Percentiles rank a stretch among this genome's conserved stretches.
phyloP scores from a whole-genome alignment of 1,140 invertebrate species.

The Gonatopus flavifemur region DNA sequence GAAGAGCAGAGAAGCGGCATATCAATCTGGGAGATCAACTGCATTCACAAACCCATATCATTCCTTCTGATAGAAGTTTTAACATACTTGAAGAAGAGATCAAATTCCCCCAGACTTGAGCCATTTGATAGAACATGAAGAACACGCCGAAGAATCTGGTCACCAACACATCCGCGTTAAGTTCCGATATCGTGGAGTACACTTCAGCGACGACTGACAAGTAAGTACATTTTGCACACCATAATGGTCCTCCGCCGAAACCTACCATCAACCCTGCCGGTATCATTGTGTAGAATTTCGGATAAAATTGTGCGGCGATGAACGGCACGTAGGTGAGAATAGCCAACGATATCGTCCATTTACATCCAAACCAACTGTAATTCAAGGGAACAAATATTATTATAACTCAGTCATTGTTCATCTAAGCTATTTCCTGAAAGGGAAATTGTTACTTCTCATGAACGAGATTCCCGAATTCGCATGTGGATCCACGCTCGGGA shows the following conservation, averaged over 20 bases:
- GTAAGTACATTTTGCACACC: conserved; percentile 90
- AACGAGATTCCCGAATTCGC: no score
- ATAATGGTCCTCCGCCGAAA: conserved; percentile 83
- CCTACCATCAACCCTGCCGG: conserved; percentile 84
- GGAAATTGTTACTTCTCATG: no score
- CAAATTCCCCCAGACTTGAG: conserved; percentile 90
- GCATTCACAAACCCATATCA: no score
- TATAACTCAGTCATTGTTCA: no score
- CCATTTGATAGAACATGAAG: conserved; percentile 92
- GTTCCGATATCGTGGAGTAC: conserved; percentile 67
- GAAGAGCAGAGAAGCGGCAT: no score
- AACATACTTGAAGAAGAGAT: conserved; percentile 79
- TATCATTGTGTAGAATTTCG: conserved; percentile 79
- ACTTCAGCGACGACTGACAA: conserved; percentile 77
- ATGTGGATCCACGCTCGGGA: no score
- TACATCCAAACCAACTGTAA: conserved; percentile 76
- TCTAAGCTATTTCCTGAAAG: no score
- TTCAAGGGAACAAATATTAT: no score
- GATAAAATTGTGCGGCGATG: conserved; percentile 84
- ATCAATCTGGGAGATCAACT: no score
- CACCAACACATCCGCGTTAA: conserved; percentile 71
- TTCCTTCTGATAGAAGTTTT: no score
- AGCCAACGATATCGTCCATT: conserved; percentile 83
- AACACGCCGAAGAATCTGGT: conserved; percentile 88
- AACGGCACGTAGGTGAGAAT: conserved; percentile 87